Evolutionary conservation across 2,113 vertebrate genomes (phyloP), one percentile per base, ranked within the genome.

Genomic region (Hydrolagus affinis): DNA sequence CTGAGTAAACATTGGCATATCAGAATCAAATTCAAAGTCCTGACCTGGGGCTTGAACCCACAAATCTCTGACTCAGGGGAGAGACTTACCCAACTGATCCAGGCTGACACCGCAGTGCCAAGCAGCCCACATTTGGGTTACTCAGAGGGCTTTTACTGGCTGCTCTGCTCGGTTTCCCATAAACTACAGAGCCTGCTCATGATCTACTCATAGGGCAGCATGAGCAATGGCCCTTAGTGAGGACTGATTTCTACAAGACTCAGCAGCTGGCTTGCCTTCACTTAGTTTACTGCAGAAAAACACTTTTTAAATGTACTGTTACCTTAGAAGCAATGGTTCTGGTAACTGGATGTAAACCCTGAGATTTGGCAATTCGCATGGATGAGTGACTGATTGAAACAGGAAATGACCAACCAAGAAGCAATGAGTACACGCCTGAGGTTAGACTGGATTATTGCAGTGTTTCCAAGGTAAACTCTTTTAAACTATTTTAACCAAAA

Each of bases 401-500:
- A 83, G 78, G 60, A 83, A 66, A 66, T 66, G 78, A 83, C 25
- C 62, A 75, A 32, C 44, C 8, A 74, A 32, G 15, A 74, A 74
- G 25, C 62, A 19, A 66, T 28, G 21, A 19, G 78, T 64, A 62
- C 21, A 4, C 15, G 17, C 32, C 32, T 1, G 60, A 19, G 62
- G 66, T 66, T 66, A 30, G 78, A 83, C 30, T 32, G 3, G 17
- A 44, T 44, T n/a, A 28, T 11, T 59, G 23, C 9, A 59, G n/a
- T n/a, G 3, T 60, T 60, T 25, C 76, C 76, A 78, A 78, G 12
- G 21, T 78, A 78, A 78, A 78, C n/a, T 44, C 44, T 44, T 44
- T 44, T 44, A 44, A 44, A 6, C 44, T 44, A 78, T 78, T 78
- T 78, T 78, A 59, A 56, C 23, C n/a, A 44, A 78, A n/a, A 66